phyloP scores from a whole-genome alignment of 1,140 invertebrate genomes.

The Saccostrea cuccullata region DNA sequence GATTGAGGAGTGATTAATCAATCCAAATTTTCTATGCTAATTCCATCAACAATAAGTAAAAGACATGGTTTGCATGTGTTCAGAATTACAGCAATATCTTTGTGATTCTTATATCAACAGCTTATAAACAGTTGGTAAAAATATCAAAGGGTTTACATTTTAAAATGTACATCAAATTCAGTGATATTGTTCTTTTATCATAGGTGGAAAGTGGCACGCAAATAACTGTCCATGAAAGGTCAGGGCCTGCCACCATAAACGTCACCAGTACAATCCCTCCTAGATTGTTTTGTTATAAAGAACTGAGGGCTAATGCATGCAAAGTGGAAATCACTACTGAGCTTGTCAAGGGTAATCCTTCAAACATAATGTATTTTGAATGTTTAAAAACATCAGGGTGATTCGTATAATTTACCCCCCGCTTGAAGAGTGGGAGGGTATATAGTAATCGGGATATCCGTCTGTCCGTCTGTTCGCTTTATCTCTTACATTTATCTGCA shows the following conservation, averaged over 20 bases:
- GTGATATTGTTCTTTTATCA: not conserved
- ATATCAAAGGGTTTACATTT: no score
- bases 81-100: no score
- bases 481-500: no score
- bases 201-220: conserved; percentile 53
- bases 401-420: no score
- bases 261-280: conserved; percentile 61
- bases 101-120: not conserved
- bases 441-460: no score
- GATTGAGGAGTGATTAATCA: no score
- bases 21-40: no score
- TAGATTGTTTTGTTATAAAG: conserved; percentile 57
- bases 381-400: not conserved
- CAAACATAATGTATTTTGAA: not conserved
- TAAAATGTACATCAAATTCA: no score
- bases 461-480: no score
- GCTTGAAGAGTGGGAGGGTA: no score
- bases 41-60: not conserved
- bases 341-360: conserved; percentile 35
- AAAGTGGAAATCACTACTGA: conserved; percentile 48
- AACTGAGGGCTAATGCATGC: conserved; percentile 60
- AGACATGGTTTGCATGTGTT: no score
- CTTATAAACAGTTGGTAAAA: no score
- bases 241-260: conserved; percentile 42
- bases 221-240: conserved; percentile 62